These are phyloP conservation scores for Aspiorhynchus laticeps DNA, from an alignment of 2,113 vertebrate genomes.

Conservation along the genomic window DNA sequence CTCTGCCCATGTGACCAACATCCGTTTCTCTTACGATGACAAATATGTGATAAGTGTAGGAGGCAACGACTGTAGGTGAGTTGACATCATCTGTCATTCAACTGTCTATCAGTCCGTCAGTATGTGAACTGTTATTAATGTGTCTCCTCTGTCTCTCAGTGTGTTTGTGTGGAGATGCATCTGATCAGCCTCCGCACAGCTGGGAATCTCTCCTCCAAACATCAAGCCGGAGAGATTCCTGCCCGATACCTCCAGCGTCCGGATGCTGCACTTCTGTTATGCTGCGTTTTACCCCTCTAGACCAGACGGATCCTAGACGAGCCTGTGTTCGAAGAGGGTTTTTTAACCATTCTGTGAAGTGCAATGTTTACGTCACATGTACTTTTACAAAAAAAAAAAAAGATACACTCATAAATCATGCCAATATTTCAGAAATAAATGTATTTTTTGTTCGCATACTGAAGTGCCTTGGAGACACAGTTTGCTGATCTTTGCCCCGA, in stretches of 20 bases:
- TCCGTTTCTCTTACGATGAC: conserved; percentile 92
- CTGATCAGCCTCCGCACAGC: conserved; percentile 62
- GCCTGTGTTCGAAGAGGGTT: neutral
- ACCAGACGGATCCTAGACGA: neutral
- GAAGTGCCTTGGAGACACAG: conserved; percentile 59
- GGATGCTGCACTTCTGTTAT: conserved; percentile 54
- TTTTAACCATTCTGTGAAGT: conserved; percentile 48
- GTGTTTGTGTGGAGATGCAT: conserved; percentile 88
- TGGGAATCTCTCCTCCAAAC: neutral
- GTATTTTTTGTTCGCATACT: conserved; percentile 45
- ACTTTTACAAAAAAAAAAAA: conserved; percentile 29
- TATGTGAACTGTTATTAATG: neutral
- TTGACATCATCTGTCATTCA: neutral
- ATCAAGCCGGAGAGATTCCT: conserved; percentile 6
- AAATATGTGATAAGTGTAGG: conserved; percentile 91
- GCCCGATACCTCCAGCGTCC: conserved; percentile 42
- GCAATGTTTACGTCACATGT: conserved; percentile 58
- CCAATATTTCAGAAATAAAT: conserved; percentile 53
- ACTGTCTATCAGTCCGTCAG: neutral
- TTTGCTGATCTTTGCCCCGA: conserved; percentile 49
- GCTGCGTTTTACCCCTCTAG: conserved; percentile 48
- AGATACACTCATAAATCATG: conserved; percentile 43
- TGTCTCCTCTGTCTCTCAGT: conserved; percentile 60
- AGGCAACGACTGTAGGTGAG: conserved; percentile 94
- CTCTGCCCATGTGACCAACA: conserved; percentile 93